Base-by-base conservation (phyloP, 2,113 vertebrate species). In the Coturnix japonica region DNA sequence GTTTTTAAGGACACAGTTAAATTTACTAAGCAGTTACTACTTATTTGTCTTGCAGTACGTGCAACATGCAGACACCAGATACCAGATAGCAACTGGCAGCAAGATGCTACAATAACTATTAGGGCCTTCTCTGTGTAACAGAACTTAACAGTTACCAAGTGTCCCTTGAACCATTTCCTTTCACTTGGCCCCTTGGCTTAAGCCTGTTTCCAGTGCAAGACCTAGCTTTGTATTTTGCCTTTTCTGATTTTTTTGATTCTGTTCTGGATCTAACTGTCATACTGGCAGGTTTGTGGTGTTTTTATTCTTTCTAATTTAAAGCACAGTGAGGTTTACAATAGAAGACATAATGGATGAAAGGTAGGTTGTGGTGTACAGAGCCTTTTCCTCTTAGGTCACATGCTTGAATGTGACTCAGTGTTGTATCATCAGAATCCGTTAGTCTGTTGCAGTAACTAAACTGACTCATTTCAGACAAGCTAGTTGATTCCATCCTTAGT, bases 401-500 rank as follows among this genome's bases (percentile, higher is more conserved):
- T 79, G 87, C 63, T 13, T 60, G 49, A 93, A 31, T 51, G 28
- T 94, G 93, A 96, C 74, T 94, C 87, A 93, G 71, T 59, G 76
- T 57, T 79, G 41, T 65, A 61, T 95, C 91, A 95, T 69, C 85
- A 89, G 81, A 69, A 86, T 79, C 84, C 4, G 4, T 81, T 87
- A 33, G 26, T 73, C 80, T 79, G 57, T 18, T 84, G 70, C 60
- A 54, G 81, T 85, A 33, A 11, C 64, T 93, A 41, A 49, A 78
- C 44, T 85, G 91, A 91, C 85, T 96, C 91, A 89, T 66, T 94
- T 81, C 28, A 76, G 71, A 71, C 74, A 81, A 57, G 35, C 63
- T 69, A 61, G 13, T 56, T 86, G 84, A 44, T 75, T 92, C 77
- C 70, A 41, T 46, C 89, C 46, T 71, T 60, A 69, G 78, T 59